Evolutionary conservation across 2,113 vertebrate genomes (phyloP).

Genomic region (Callorhinus ursinus): DNA sequence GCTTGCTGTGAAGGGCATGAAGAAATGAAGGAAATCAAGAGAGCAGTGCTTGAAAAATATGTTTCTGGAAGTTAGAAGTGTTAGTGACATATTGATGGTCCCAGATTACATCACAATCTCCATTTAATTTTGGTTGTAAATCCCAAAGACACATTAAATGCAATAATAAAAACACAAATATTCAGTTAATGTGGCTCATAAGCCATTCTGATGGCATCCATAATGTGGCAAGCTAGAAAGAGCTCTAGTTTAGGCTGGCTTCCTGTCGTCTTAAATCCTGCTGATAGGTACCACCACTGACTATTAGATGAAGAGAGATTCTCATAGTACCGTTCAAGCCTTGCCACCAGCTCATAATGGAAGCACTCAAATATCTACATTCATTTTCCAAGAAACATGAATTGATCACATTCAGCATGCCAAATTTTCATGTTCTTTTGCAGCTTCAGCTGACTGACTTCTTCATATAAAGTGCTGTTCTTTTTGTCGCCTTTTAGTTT

Average conservation of each 20-base stretch:
- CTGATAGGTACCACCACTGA: slow-evolving; percentile 66
- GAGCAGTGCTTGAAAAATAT: slow-evolving; percentile 74
- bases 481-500: slow-evolving; percentile 87
- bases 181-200: slow-evolving; percentile 57
- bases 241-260: slow-evolving; percentile 74
- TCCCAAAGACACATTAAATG: slow-evolving; percentile 42
- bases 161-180: slow-evolving; percentile 78
- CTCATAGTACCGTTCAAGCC: slow-evolving; percentile 73
- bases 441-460: slow-evolving; percentile 86
- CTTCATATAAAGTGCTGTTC: slow-evolving; percentile 85
- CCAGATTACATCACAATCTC: slow-evolving; percentile 68
- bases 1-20: slow-evolving; percentile 87
- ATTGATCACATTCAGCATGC: slow-evolving; percentile 81
- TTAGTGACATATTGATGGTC: slow-evolving; percentile 51
- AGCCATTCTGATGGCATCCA: slow-evolving; percentile 64
- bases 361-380: slow-evolving; percentile 81
- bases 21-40: slow-evolving; percentile 82
- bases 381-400: slow-evolving; percentile 83
- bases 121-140: slow-evolving; percentile 70
- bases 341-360: slow-evolving; percentile 75
- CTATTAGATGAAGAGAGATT: slow-evolving; percentile 71
- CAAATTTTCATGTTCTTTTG: slow-evolving; percentile 85
- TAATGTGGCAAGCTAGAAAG: slow-evolving; percentile 67
- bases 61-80: slow-evolving; percentile 69
- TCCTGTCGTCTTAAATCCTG: slow-evolving; percentile 77